Conservation (phyloP, 2,888 invertebrate genomes). For the Atethmia centrago region DNA sequence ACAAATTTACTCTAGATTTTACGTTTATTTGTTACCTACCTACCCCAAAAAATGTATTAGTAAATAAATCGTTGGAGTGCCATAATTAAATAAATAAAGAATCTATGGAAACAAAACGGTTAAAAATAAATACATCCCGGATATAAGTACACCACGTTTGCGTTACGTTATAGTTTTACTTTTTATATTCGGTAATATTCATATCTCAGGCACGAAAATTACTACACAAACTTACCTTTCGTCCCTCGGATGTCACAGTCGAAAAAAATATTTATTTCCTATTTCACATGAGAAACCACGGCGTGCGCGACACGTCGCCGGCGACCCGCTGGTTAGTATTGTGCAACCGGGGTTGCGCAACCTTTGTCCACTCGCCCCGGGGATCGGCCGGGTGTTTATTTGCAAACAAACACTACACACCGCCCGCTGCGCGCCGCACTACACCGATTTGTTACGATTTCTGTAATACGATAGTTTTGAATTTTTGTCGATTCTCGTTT, state of each 20-base stretch:
- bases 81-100: too few relatives aligned
- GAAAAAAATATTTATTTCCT: conserved; percentile 76
- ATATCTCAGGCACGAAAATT: conserved; percentile 57
- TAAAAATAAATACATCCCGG: background rate
- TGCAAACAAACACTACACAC: conserved; percentile 86
- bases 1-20: too few relatives aligned
- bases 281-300: conserved; percentile 83
- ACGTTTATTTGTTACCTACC: too few relatives aligned
- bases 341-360: conserved; percentile 74
- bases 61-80: too few relatives aligned
- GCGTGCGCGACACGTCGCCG: conserved; percentile 72
- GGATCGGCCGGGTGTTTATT: conserved; percentile 88
- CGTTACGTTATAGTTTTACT: conserved; percentile 17
- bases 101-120: conserved; percentile 12
- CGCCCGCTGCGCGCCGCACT: conserved; percentile 80
- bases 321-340: conserved; percentile 83
- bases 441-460: conserved; percentile 85
- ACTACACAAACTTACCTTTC: conserved; percentile 58
- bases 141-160: background rate
- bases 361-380: conserved; percentile 68
- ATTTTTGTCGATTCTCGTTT: conserved; percentile 56
- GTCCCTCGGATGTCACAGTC: conserved; percentile 59
- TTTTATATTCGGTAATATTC: conserved; percentile 41
- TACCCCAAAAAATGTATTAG: too few relatives aligned
- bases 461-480: conserved; percentile 80